phyloP scores from a whole-genome alignment of 2,797 vertebrate species.

The Carapus acus region DNA sequence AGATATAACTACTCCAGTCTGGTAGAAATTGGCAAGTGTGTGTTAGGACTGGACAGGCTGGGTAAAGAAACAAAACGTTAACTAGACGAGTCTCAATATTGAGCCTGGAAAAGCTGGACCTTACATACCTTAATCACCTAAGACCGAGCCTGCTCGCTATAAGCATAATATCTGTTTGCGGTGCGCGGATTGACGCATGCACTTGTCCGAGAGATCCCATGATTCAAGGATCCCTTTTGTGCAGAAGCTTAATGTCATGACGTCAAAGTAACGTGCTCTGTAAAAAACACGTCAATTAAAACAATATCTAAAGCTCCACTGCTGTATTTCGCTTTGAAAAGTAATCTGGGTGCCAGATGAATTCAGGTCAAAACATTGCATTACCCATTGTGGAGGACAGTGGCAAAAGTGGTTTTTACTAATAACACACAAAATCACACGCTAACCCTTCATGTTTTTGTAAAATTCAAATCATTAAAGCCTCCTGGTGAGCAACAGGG shows the following conservation, averaged over 20 bases:
- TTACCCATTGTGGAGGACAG: slow-evolving; percentile 11
- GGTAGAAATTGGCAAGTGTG: no score
- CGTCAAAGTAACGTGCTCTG: slow-evolving; percentile 28
- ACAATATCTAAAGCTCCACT: slow-evolving; percentile 25
- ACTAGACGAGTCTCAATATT: no score
- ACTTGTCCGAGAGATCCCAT: slow-evolving; percentile 21
- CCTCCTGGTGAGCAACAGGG: slow-evolving; percentile 36
- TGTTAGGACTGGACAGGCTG: no score
- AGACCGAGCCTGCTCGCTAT: not conserved
- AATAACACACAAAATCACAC: slow-evolving; percentile 30
- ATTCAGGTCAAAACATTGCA: slow-evolving; percentile 16
- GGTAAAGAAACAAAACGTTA: no score
- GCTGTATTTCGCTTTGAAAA: slow-evolving; percentile 27
- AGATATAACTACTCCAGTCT: no score
- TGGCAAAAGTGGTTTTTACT: slow-evolving; percentile 16
- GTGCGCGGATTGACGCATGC: slow-evolving; percentile 38
- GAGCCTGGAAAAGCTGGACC: no score
- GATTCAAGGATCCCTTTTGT: slow-evolving; percentile 30
- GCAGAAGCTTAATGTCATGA: slow-evolving; percentile 33
- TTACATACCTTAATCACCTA: no score
- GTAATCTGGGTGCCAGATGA: not conserved
- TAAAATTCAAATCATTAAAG: slow-evolving; percentile 42
- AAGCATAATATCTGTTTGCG: slow-evolving; percentile 44
- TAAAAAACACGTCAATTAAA: not conserved
- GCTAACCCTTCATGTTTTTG: no score